Evolutionary conservation across 2,113 vertebrate species (phyloP).

Genomic region (Lampris megalopsis): DNA sequence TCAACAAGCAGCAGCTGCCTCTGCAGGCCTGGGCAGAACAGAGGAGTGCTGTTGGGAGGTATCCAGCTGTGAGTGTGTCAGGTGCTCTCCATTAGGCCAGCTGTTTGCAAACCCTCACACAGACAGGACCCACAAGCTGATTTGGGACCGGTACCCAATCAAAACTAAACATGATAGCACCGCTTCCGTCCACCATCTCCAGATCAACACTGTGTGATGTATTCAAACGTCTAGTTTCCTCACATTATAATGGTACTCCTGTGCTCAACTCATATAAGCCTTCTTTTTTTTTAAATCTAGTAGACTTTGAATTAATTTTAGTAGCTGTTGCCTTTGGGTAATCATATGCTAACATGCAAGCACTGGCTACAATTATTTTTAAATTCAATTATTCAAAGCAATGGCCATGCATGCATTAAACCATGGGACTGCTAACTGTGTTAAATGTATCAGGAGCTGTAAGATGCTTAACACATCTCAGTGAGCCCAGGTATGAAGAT

Average conservation of each 20-base stretch:
- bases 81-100: conserved; percentile 55
- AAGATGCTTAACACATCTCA: conserved; percentile 36
- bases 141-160: conserved; percentile 30
- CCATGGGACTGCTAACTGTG: conserved; percentile 41
- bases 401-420: conserved; percentile 40
- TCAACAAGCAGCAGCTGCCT: conserved; percentile 12
- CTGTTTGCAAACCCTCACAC: conserved; percentile 54
- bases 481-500: conserved; percentile 20
- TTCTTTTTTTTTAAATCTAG: not conserved
- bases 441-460: conserved; percentile 24
- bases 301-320: not conserved
- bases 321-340: not conserved
- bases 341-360: not conserved
- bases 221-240: not conserved
- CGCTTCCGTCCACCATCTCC: conserved; percentile 7
- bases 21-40: conserved; percentile 27
- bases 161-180: conserved; percentile 16
- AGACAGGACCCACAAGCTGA: conserved; percentile 41
- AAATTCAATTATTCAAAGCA: not conserved
- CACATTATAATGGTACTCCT: not conserved
- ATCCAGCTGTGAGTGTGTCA: conserved; percentile 64
- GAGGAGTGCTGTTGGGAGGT: conserved; percentile 21
- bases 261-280: not conserved
- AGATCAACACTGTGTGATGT: not conserved
- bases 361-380: not conserved